phyloP scores from a whole-genome alignment of 2,113 vertebrate genomes.

The Ochotona princeps region DNA sequence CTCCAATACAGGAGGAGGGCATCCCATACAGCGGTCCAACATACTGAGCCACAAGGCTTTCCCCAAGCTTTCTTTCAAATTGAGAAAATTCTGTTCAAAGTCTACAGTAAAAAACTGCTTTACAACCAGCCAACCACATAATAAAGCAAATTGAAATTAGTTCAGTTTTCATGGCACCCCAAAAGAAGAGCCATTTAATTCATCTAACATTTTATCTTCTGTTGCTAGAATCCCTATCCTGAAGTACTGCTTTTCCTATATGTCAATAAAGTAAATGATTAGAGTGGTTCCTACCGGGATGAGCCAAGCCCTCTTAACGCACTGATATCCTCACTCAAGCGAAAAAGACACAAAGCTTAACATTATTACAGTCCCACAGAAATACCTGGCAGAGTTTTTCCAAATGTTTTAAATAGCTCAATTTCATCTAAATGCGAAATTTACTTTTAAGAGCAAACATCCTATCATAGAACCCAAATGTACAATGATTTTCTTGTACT shows the following conservation, averaged over 20 bases:
- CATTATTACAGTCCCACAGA: not conserved
- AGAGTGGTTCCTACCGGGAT: not conserved
- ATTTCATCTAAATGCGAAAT: conserved; percentile 52
- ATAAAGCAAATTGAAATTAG: not conserved
- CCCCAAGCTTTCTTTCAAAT: not conserved
- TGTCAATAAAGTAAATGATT: conserved; percentile 1
- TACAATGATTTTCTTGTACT: conserved; percentile 24
- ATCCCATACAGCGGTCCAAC: no score
- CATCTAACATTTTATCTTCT: conserved; percentile 25
- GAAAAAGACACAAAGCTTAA: not conserved
- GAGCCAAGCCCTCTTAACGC: not conserved
- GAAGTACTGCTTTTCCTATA: not conserved
- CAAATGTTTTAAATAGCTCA: conserved; percentile 35
- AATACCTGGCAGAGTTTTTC: conserved; percentile 30
- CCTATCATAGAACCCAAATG: not conserved
- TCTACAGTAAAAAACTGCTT: not conserved
- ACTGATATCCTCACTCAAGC: not conserved
- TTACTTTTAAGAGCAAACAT: conserved; percentile 50
- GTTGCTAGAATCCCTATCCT: not conserved
- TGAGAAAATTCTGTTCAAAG: conserved; percentile 23
- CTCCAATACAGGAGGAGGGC: no score
- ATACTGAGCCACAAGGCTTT: no score
- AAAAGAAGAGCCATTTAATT: conserved; percentile 9
- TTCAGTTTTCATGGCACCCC: not conserved
- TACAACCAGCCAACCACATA: not conserved